phyloP scores from a whole-genome alignment of 2,113 vertebrate species.

The Phasianus colchicus region DNA sequence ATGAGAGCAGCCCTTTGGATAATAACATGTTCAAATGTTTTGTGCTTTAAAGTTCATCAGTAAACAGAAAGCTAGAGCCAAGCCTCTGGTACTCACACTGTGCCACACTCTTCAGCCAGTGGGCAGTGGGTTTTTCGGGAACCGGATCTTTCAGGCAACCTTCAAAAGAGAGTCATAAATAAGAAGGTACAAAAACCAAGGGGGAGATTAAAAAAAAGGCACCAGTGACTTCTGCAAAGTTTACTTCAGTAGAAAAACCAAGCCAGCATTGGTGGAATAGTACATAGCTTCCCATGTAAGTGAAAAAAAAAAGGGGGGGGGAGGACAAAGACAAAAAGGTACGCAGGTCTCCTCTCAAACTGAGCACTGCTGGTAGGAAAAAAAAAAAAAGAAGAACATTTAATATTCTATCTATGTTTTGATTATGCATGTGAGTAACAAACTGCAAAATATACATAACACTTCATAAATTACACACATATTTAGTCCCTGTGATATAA shows the following conservation, averaged over 20 bases:
- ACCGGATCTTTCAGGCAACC: background rate
- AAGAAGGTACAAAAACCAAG: constrained; percentile 12
- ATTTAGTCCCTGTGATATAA: background rate
- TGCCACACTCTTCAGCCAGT: background rate
- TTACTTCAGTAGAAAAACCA: background rate
- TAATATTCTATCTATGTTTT: background rate
- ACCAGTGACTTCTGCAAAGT: background rate
- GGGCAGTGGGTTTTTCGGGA: background rate
- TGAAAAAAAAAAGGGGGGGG: background rate
- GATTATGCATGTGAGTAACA: background rate
- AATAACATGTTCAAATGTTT: background rate
- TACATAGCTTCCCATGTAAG: background rate
- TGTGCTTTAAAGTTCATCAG: background rate
- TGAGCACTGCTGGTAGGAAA: constrained; percentile 16
- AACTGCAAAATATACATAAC: constrained; percentile 6
- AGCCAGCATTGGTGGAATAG: background rate
- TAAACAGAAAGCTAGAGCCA: background rate
- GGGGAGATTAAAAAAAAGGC: background rate
- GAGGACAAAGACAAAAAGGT: background rate
- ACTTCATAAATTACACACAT: constrained; percentile 14
- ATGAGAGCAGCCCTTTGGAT: background rate
- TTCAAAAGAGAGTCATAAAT: constrained; percentile 24
- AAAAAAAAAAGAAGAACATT: background rate
- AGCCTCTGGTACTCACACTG: background rate
- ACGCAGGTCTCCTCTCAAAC: background rate